phyloP scores from a whole-genome alignment of 1,140 invertebrate species.

The Triops cancriformis region DNA sequence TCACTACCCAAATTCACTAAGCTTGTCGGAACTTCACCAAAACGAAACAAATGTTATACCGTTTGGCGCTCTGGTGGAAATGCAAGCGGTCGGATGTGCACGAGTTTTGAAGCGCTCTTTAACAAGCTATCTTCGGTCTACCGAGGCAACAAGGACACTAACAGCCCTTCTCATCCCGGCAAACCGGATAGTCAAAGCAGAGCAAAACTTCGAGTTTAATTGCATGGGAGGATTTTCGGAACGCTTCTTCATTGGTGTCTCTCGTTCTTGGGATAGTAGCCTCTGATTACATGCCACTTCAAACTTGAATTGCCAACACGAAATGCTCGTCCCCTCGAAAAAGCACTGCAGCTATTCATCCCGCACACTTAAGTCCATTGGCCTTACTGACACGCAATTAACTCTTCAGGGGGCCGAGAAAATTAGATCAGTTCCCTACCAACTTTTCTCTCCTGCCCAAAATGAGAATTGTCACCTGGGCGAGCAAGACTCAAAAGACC shows the following conservation, averaged over 20 bases:
- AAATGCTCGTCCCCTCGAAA: background rate
- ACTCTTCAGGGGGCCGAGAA: background rate
- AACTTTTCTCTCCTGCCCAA: background rate
- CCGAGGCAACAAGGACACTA: slow-evolving; percentile 9
- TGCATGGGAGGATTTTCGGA: slow-evolving; percentile 4
- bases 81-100: background rate
- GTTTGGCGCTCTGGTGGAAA: too few relatives aligned
- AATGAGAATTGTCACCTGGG: background rate
- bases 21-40: too few relatives aligned
- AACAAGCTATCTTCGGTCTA: background rate
- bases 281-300: slow-evolving; percentile 6
- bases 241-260: background rate
- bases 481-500: background rate
- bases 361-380: background rate
- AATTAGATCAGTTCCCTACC: background rate
- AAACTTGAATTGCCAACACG: background rate
- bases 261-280: background rate
- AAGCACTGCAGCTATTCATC: background rate
- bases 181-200: background rate
- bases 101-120: background rate
- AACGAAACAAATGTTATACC: too few relatives aligned
- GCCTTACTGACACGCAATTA: background rate
- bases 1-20: too few relatives aligned
- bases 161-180: background rate
- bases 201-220: background rate